Evolutionary conservation across 1,140 invertebrate genomes (phyloP), one percentile per base, ranked within the genome.

Genomic region (Drosophila insularis): DNA sequence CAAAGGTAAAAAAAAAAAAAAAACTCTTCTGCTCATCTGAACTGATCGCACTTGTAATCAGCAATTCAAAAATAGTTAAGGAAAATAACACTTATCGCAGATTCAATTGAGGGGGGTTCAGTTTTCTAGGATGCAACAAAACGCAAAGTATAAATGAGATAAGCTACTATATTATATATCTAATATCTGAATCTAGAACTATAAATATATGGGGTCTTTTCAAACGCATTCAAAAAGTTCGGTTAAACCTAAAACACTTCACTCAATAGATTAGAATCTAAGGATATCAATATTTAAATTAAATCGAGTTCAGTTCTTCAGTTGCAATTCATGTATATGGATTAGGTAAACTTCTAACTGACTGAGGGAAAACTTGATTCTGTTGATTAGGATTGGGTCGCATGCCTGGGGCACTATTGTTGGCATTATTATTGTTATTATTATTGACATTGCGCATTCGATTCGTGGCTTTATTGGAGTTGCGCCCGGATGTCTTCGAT

Each of bases 341-440:
- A n/a, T 32, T 32, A 17, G 31, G 11, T 35, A 35, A 39, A 8
- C 31, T 27, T 19, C 19, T 60, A 40, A 37, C 19, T 84, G 39
- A 89, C 74, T 72, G 84, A 21, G 76, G 80, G 32, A 67, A 87
- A 23, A 69, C 63, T 53, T 79, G 71, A 66, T 76, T 82, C 5
- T 79, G 17, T 67, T 80, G 82, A 54, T 68, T 87, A n/a, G 74
- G 82, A 50, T 71, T 81, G 14, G 74, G 58, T 2, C 75, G 72
- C 58, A 86, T 67, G 31, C 23, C 14, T 56, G 40, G 63, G 4
- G 50, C 32, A 54, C 62, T 11, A 11, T 13, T 71, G 62, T 56
- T 86, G 71, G n/a, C 65, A 63, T 19, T 56, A 14, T 54, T 67
- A 37, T 54, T 62, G 21, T 19, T 62, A 19, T 39, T 62, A 32